Evolutionary conservation across 2,113 vertebrate genomes (phyloP).

Genomic region (Prolemur simus): DNA sequence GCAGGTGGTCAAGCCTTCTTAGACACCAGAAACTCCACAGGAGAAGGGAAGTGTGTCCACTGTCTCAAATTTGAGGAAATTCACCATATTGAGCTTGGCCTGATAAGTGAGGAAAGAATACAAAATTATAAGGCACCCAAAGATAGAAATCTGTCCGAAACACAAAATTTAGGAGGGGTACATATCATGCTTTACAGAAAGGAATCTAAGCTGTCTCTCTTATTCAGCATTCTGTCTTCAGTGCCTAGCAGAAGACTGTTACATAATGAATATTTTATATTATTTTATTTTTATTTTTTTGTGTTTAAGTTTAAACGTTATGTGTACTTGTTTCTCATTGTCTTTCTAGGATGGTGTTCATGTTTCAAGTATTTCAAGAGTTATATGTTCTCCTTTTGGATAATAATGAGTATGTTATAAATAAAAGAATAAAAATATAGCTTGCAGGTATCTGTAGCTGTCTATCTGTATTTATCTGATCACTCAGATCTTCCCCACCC

Average conservation of each 20-base stretch:
- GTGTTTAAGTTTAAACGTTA: too few species aligned
- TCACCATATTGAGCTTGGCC: background rate
- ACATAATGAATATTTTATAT: background rate
- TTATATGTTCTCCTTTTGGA: too few species aligned
- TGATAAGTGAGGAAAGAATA: background rate
- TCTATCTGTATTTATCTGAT: too few species aligned
- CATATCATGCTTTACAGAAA: background rate
- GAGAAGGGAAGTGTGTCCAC: background rate
- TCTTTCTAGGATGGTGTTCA: too few species aligned
- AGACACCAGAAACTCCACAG: conserved; percentile 72
- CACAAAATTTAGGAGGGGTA: background rate
- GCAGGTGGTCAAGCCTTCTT: conserved; percentile 61
- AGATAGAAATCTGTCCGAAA: background rate
- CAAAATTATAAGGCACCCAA: background rate
- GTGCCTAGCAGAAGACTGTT: background rate
- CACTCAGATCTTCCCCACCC: too few species aligned
- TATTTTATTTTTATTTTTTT: too few species aligned
- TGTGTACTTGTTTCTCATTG: too few species aligned
- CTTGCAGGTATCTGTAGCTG: too few species aligned
- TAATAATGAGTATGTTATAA: too few species aligned
- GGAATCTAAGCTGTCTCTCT: background rate
- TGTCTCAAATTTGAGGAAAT: background rate
- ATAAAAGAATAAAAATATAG: too few species aligned
- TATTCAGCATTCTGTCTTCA: conserved; percentile 29
- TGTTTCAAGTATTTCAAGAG: too few species aligned